Evolutionary conservation across 2,888 invertebrate genomes (phyloP), one percentile per base, ranked within the genome.

Genomic region (Mythimna lalbum): DNA sequence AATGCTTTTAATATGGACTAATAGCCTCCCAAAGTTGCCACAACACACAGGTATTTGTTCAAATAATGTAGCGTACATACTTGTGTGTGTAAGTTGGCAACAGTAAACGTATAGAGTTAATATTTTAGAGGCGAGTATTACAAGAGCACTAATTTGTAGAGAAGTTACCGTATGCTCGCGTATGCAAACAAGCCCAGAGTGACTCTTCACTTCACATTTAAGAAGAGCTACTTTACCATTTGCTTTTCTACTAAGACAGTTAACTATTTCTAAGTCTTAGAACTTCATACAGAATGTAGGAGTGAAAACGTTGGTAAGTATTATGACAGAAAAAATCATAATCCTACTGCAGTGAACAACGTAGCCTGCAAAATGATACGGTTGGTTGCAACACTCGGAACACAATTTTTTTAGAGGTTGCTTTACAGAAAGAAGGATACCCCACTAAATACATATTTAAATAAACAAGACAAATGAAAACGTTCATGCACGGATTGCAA

Each of bases 131-230:
- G 50, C 49, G 57, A 73, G 76, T 80, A 73, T 80, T 70, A 82
- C 79, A 82, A 84, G 82, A 86, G 81, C 81, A 85, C 83, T 87
- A 87, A 88, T 87, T 87, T 85, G 84, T 71, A 76, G 73, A 80
- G 81, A 83, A 82, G 81, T 83, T 87, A 74, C 83, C 78, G 81
- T 74, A 74, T 62, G 78, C 86, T 89, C 72, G 71, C 74, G 81
- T 87, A 88, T 87, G 88, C 89, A 88, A 91, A 92, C 88, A 90
- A 89, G 87, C 85, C 87, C 85, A 86, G 76, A 91, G 90, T 88
- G 90, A 83, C 90, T 88, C 89, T 89, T 88, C 86, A 85, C 86
- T 87, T 86, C 83, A 84, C 82, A 80, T 85, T 87, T 81, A 84
- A 86, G 86, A 83, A 83, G 84, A 84, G 85, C 82, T 85, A 76